These are phyloP conservation scores for Corbicula japonica DNA, from an alignment of 2,888 invertebrate genomes.

Conservation along the genomic window DNA sequence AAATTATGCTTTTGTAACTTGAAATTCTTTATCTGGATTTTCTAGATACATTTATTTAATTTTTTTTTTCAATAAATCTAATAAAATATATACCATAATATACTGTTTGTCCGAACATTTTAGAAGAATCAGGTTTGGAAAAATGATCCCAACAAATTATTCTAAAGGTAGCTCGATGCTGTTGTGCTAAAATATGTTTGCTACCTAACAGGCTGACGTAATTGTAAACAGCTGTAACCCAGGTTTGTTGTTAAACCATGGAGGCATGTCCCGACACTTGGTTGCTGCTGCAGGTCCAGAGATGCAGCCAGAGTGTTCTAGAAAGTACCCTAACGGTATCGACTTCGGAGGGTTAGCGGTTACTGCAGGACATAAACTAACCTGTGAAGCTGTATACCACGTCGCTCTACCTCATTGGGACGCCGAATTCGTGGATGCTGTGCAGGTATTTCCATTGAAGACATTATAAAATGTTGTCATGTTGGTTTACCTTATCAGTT, in stretches of 20 bases:
- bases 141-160: too few relatives aligned
- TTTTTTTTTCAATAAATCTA: too few relatives aligned
- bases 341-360: conserved; percentile 41
- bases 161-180: too few relatives aligned
- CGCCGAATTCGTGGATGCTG: conserved; percentile 8
- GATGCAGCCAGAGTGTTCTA: conserved; percentile 29
- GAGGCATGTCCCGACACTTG: background rate
- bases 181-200: background rate
- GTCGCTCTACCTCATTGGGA: conserved; percentile 40
- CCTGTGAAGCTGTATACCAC: conserved; percentile 42
- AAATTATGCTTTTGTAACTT: too few relatives aligned
- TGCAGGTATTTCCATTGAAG: too few relatives aligned
- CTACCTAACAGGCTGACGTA: conserved; percentile 40
- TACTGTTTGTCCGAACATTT: too few relatives aligned
- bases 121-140: too few relatives aligned
- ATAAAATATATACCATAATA: too few relatives aligned
- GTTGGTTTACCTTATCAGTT: too few relatives aligned
- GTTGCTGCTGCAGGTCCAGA: conserved; percentile 6
- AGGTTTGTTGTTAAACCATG: conserved; percentile 6
- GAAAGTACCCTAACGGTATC: conserved; percentile 33
- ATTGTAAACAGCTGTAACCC: conserved; percentile 21
- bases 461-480: too few relatives aligned
- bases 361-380: conserved; percentile 25
- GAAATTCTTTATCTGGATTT: too few relatives aligned
- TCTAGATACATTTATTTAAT: too few relatives aligned